Base-by-base conservation (phyloP, 2,888 invertebrate genomes). In the Amorpha juglandis region DNA sequence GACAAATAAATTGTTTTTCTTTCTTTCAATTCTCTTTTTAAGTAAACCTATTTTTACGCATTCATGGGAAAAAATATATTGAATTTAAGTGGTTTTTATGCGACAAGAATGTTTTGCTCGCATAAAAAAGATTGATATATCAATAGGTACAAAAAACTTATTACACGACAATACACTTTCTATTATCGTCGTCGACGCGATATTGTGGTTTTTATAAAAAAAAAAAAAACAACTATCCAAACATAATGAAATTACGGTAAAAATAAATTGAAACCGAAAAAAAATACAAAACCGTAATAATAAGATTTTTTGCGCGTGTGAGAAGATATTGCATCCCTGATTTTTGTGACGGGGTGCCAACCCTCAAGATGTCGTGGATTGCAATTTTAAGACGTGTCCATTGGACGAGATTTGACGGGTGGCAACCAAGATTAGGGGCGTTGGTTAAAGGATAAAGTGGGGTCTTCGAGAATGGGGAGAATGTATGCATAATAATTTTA, bases 371-470 rank as follows among this genome's bases (percentile, higher is more conserved):
- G 53, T 11, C 21, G 9, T 33, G n/a, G 45, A 64, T 53, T 64
- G 53, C 64, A 55, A 55, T 64, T 64, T 64, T 47, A 64, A 64
- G 53, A 55, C 16, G 42, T 47, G 64, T 33, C 53, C 27, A 64
- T 64, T 64, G 64, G 64, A 45, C 47, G 33, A 55, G 53, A 64
- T 64, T 53, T 47, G 45, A 55, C 53, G 64, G 64, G 64, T 64
- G 64, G 42, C 42, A 11, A n/a, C 27, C 42, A 21, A n/a, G 4
- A 11, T 58, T 16, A 16, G 42, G 38, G 58, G 58, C 58, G 58
- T 38, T 42, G 38, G 38, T 19, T 11, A 19, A 19, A 45, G 27
- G 47, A 55, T 27, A 21, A 64, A 21, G 33, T 53, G 53, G 53
- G 53, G 64, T 53, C 11, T 42, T n/a, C 2, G n/a, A 6, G 52